These are phyloP conservation scores for Macrosiphum euphorbiae DNA, from an alignment of 2,888 invertebrate genomes.

Conservation along the genomic window DNA sequence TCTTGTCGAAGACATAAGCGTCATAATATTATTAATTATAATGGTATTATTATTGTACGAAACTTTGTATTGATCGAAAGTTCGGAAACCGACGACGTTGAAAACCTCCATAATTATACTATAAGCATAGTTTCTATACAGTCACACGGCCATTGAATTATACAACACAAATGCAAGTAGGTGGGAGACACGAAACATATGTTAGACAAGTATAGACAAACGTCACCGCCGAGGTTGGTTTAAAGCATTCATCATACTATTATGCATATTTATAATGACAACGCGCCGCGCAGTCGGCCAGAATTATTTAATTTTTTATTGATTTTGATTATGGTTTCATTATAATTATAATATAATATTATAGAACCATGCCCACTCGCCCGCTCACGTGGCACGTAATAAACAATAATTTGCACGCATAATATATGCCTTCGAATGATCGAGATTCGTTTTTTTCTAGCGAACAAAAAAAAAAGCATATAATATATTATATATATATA, in stretches of 20 bases:
- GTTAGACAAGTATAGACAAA: conserved; percentile 8
- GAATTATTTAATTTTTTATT: conserved; percentile 45
- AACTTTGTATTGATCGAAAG: not conserved
- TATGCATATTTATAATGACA: not conserved
- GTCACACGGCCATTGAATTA: not conserved
- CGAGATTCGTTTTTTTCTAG: not conserved
- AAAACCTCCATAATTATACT: not conserved
- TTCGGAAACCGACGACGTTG: not conserved
- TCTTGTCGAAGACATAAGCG: not conserved
- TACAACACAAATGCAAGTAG: not conserved
- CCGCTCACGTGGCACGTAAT: not conserved
- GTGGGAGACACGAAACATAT: not conserved
- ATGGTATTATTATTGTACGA: not conserved
- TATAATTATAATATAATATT: not conserved
- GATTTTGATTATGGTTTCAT: conserved; percentile 41
- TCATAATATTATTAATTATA: not conserved
- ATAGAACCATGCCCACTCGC: too few relatives aligned
- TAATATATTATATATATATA: not conserved
- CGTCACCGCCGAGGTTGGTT: not conserved
- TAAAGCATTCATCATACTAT: not conserved
- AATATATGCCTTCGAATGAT: not conserved
- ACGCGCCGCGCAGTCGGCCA: not conserved
- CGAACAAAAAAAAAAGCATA: not conserved
- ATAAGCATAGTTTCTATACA: not conserved
- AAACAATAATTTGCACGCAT: not conserved